A percentile compares a stretch with the other conserved stretches of the same genome.
Conservation (phyloP, 2,113 vertebrate species). For the Ceyx melanurus region DNA sequence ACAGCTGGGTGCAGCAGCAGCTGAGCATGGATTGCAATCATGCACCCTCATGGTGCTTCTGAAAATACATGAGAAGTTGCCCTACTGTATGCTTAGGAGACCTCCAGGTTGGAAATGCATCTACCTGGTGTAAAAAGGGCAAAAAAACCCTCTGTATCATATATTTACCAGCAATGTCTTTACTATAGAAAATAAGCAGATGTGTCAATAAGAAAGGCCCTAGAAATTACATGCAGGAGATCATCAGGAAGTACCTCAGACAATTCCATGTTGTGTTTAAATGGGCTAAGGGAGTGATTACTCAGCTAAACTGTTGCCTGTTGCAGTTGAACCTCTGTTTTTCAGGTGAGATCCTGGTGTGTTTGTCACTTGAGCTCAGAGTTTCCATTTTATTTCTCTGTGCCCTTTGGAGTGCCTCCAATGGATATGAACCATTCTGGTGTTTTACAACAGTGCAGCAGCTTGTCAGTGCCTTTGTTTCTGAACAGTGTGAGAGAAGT, state of each 20-base stretch:
- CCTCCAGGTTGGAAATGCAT: background rate
- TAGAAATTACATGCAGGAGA: background rate
- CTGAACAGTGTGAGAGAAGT: constrained; percentile 31
- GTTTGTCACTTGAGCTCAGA: background rate
- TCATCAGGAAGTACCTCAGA: background rate
- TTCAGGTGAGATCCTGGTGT: background rate
- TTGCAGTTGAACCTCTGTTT: background rate
- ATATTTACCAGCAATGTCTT: background rate
- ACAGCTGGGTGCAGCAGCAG: background rate
- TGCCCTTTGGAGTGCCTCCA: constrained; percentile 26
- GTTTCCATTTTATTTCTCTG: background rate
- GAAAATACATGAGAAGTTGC: background rate
- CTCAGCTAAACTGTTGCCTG: background rate
- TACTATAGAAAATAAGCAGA: background rate
- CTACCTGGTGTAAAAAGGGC: background rate
- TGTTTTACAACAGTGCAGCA: constrained; percentile 9
- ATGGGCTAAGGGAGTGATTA: background rate
- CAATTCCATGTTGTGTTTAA: background rate
- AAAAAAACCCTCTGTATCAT: background rate
- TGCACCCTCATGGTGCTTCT: background rate
- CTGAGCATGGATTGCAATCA: background rate
- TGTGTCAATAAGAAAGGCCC: background rate
- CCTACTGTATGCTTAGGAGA: fast-evolving
- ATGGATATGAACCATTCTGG: background rate
- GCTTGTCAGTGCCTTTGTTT: constrained; percentile 58